Percentiles rank a stretch among this genome's conserved stretches.
Conservation (phyloP, 2,888 invertebrate genomes). For the Ferdinandea cuprea region DNA sequence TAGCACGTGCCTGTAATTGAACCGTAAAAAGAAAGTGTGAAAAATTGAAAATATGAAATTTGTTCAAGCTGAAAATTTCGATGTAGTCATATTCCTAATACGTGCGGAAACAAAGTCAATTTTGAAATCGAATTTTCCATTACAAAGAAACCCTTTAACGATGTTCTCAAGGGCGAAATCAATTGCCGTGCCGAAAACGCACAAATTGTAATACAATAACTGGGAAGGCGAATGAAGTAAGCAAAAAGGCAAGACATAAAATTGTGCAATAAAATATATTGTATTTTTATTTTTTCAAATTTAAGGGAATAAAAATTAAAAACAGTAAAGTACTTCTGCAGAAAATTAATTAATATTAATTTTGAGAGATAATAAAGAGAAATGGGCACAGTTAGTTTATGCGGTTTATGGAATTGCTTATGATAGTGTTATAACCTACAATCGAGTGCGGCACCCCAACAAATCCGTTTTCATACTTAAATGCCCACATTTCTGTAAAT, state of each 20-base stretch:
- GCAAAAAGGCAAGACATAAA: constrained; percentile 8
- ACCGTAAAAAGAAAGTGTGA: constrained; percentile 70
- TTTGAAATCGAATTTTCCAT: constrained; percentile 22
- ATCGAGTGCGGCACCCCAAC: background rate
- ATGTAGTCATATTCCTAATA: constrained; percentile 49
- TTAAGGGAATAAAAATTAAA: background rate
- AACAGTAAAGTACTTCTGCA: background rate
- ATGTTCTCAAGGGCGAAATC: constrained; percentile 35
- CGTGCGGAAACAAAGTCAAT: constrained; percentile 71
- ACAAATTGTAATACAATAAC: constrained; percentile 30
- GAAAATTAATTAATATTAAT: constrained; percentile 39
- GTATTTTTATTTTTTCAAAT: background rate
- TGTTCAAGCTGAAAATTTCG: constrained; percentile 49
- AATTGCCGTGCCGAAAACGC: constrained; percentile 59
- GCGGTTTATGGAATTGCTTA: constrained; percentile 33
- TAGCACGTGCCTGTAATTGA: constrained; percentile 72
- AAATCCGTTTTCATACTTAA: background rate
- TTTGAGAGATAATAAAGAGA: background rate
- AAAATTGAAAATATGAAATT: constrained; percentile 73
- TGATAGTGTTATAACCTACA: constrained; percentile 27
- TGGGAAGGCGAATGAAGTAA: background rate
- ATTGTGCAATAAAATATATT: constrained; percentile 6
- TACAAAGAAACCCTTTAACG: constrained; percentile 29
- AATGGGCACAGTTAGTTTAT: constrained; percentile 34
- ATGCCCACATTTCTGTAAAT: background rate